Evolutionary conservation across 2,113 vertebrate genomes (phyloP).

Genomic region (Gobiocypris rarus): DNA sequence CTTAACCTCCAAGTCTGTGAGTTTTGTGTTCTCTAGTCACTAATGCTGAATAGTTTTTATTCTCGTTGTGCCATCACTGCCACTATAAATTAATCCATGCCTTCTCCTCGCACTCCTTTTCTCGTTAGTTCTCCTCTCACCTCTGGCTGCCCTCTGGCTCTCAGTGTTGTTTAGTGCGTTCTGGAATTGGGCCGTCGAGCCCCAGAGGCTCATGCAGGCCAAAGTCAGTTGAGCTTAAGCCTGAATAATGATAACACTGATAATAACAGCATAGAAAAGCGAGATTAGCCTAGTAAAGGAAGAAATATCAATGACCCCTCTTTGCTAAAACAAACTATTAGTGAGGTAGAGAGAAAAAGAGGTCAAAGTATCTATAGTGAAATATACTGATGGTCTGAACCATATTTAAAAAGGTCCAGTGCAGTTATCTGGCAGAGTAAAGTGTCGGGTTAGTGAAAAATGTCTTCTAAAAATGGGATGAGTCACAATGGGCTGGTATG

Average conservation of each 20-base stretch:
- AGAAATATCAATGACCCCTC: conserved; percentile 22
- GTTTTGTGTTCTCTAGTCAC: neutral
- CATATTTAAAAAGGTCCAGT: neutral
- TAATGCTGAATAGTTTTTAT: neutral
- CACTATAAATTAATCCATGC: neutral
- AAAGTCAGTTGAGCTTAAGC: conserved; percentile 51
- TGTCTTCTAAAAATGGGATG: neutral
- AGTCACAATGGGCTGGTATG: conserved; percentile 22
- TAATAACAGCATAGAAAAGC: conserved; percentile 43
- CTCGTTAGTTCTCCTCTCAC: conserved; percentile 52
- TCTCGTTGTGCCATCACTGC: conserved; percentile 8
- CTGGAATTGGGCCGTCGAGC: conserved; percentile 51
- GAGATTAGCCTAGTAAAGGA: conserved; percentile 19
- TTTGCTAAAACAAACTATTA: neutral
- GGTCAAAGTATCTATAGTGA: neutral
- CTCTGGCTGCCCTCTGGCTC: conserved; percentile 69
- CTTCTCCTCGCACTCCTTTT: neutral
- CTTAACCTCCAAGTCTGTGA: neutral
- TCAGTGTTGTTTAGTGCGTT: conserved; percentile 55
- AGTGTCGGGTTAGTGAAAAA: neutral
- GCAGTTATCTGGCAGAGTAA: neutral
- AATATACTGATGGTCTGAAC: neutral
- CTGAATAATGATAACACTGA: conserved; percentile 50
- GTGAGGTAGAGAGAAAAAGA: neutral
- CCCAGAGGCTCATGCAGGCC: conserved; percentile 46